Evolutionary conservation across 2,113 vertebrate species (phyloP), one percentile per base, ranked within the genome.

Genomic region (Apodemus sylvaticus): DNA sequence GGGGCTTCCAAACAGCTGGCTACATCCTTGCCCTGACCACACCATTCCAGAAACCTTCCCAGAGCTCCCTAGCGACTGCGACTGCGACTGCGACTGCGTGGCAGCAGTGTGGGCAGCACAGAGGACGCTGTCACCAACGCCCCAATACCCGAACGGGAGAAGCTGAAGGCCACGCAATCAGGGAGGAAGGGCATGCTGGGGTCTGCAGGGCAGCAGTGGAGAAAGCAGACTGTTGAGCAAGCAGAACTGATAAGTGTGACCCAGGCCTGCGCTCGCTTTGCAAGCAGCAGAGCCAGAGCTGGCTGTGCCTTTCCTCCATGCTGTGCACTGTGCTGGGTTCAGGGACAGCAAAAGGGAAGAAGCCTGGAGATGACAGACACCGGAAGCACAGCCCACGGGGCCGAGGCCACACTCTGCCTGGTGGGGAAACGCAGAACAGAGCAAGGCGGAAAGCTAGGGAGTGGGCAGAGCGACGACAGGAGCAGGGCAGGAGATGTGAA

Each of bases 211-310:
- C 3, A 60, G 73, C 62, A 83, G 79, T 81, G 91, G 1, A 90
- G 81, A 83, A 90, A 93, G 89, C 48, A 48, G 2, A 4, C 51
- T n/a, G 13, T 89, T 78, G 70, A 78, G 94, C 91, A 98, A 89
- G 0, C 5, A 83, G 58, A 66, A 62, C 29, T n/a, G 24, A 83
- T 39, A 78, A 88, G 13, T 7, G 68, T 78, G 79, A 62, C 53
- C 31, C 39, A 31, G 24, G 51, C 34, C 10, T 60, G n/a, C 2
- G 3, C 17, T 62, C 17, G 4, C n/a, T 51, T 10, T 53, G 77
- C 64, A 73, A 48, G 0, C 36, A 39, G 26, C 48, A 0, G 45
- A 39, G 22, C 42, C 29, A 53, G 26, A 6, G 42, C 3, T 1
- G 7, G 9, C 70, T 62, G 48, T 22, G 31, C 34, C 7, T 39